Conservation (phyloP, 2,888 invertebrate species). For the Tupiocoris notatus region DNA sequence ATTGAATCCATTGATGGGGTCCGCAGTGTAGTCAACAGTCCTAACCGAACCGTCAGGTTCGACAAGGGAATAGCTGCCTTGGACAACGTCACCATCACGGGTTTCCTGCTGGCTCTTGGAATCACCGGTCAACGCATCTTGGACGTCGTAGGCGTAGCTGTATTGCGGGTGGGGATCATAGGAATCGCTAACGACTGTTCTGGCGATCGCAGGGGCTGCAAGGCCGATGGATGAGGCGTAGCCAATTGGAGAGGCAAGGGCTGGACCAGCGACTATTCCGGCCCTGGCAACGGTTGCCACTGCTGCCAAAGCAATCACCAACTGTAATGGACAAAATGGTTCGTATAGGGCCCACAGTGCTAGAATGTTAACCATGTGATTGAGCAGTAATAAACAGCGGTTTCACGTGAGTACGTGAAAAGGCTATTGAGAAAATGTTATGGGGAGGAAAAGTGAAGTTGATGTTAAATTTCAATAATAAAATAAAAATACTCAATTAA, state of each 20-base stretch:
- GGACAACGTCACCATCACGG: conserved; percentile 23
- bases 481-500: too few relatives aligned
- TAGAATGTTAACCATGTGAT: too few relatives aligned
- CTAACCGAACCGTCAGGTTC: conserved; percentile 32
- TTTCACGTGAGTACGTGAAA: too few relatives aligned
- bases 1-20: conserved; percentile 33
- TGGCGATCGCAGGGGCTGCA: conserved; percentile 21
- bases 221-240: neutral
- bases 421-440: too few relatives aligned
- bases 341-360: too few relatives aligned
- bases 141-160: conserved; percentile 28
- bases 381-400: too few relatives aligned
- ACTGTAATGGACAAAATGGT: too few relatives aligned
- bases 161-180: conserved; percentile 36
- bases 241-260: conserved; percentile 18
- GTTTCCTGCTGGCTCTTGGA: conserved; percentile 23
- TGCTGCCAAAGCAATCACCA: conserved; percentile 26
- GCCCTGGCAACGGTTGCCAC: conserved; percentile 19
- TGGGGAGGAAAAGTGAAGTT: too few relatives aligned
- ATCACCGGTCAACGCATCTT: conserved; percentile 30
- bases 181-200: conserved; percentile 11
- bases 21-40: conserved; percentile 31
- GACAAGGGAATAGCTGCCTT: conserved; percentile 25
- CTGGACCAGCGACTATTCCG: conserved; percentile 19
- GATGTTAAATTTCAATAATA: too few relatives aligned